A percentile compares a stretch with the other conserved stretches of the same genome.
Evolutionary conservation across 2,888 invertebrate species (phyloP).

Genomic region (Meghimatium bilineatum): DNA sequence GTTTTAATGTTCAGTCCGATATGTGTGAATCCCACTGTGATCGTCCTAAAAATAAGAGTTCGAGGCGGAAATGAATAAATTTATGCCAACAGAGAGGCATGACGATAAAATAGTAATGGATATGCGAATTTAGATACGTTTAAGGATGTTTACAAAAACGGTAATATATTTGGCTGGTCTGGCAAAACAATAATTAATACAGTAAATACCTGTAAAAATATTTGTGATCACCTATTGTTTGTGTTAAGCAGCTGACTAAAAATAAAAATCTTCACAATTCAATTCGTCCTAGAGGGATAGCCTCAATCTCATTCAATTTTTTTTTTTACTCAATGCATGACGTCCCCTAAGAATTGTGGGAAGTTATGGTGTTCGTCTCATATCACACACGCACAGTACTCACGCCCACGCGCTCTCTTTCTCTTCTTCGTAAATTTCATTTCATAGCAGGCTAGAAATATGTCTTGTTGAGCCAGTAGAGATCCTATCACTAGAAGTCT

Average conservation of each 20-base stretch:
- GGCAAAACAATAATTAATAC: background rate
- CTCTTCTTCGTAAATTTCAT: background rate
- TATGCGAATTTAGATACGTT: background rate
- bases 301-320: slow-evolving; percentile 54
- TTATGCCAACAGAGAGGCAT: background rate
- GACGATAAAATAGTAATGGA: background rate
- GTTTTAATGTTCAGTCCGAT: too few relatives aligned
- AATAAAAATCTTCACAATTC: slow-evolving; percentile 68
- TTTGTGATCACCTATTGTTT: slow-evolving; percentile 42
- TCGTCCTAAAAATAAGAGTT: too few relatives aligned
- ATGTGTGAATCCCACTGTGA: too few relatives aligned
- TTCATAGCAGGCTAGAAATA: too few relatives aligned
- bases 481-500: too few relatives aligned
- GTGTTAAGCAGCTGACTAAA: slow-evolving; percentile 21
- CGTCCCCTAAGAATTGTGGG: slow-evolving; percentile 52
- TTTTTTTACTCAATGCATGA: slow-evolving; percentile 36
- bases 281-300: slow-evolving; percentile 67
- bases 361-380: background rate
- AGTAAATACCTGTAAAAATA: slow-evolving; percentile 27
- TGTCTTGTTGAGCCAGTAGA: too few relatives aligned
- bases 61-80: slow-evolving; percentile 31
- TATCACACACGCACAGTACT: background rate
- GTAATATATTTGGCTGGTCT: background rate
- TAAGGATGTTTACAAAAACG: background rate
- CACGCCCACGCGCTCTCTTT: background rate